Evolutionary conservation across 2,113 vertebrate genomes (phyloP), one percentile per base, ranked within the genome.

Genomic region (Hepsetus odoe): DNA sequence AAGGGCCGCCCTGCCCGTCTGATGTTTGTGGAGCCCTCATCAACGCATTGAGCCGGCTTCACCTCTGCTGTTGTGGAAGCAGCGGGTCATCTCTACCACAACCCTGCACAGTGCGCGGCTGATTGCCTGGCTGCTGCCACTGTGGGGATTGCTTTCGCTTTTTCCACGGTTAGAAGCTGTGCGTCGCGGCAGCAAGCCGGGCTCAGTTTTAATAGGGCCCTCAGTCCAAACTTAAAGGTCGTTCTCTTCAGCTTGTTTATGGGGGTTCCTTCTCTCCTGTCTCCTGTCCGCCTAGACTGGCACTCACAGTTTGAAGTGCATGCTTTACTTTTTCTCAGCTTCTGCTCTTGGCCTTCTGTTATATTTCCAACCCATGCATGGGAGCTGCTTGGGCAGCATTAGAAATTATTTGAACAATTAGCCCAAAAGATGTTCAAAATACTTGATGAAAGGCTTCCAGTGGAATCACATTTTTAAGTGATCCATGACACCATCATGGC

Each of bases 1-100:
- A 87, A 86, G 88, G 86, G 88, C 86, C 84, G 85, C 69, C 2
- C 73, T 74, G 42, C 81, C 80, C 80, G 86, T 91, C 89, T 91
- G 91, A 92, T 92, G 90, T 91, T 86, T 89, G 90, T 59, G 85
- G 86, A 88, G 86, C 71, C 22, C 90, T 91, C 90, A 88, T 92
- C 90, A 90, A 88, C 88, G 85, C 88, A 87, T 82, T 72, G 88
- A 84, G 85, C 32, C 55, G 76, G 82, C 80, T 81, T 89, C 84
- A 77, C 83, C 86, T 83, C 75, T 79, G 88, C 74, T 73, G 64
- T n/a, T 56, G 68, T 56, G 65, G 76, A 68, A 87, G 85, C 83
- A 72, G 81, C 81, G 55, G 87, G 89, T 90, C 88, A 89, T 78
- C 40, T 81, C 86, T 28, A 72, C 76, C 85, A 88, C 90, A 65